Evolutionary conservation across 2,113 vertebrate species (phyloP).

Genomic region (Otis tarda): DNA sequence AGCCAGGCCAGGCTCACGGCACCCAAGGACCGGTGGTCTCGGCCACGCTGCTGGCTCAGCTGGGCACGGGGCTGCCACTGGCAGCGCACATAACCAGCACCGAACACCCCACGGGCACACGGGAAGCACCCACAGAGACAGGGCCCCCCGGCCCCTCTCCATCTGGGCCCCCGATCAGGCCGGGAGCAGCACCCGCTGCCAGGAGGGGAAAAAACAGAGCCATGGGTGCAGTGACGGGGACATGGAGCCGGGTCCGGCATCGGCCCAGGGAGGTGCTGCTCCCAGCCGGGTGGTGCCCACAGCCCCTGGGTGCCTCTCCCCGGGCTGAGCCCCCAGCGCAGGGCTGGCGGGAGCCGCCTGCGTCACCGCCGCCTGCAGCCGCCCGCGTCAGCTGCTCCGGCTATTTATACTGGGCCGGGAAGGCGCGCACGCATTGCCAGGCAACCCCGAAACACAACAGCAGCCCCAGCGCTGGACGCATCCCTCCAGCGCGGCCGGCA

Average conservation of each 20-base stretch:
- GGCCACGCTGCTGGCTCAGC: neutral
- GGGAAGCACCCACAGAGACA: neutral
- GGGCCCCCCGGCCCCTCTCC: neutral
- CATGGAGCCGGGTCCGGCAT: neutral
- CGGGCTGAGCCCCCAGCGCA: neutral
- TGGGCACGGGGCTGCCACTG: neutral
- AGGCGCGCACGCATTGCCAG: constrained; percentile 62
- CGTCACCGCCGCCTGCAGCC: neutral
- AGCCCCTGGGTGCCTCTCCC: neutral
- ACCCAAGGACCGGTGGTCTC: fast-evolving
- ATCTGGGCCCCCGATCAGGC: fast-evolving
- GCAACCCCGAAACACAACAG: constrained; percentile 78
- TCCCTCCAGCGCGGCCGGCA: neutral
- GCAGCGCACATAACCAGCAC: neutral
- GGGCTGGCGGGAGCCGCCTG: neutral
- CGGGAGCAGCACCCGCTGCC: neutral
- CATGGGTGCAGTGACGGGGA: fast-evolving
- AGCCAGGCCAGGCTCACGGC: neutral
- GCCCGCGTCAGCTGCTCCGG: constrained; percentile 66
- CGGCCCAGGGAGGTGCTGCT: neutral
- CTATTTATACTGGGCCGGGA: constrained; percentile 74
- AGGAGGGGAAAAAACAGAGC: neutral
- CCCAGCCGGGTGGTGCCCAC: neutral
- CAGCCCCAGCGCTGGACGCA: constrained; percentile 23
- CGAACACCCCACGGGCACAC: neutral